phyloP scores from a whole-genome alignment of 1,140 invertebrate species.

The Drosophila baimaii region DNA sequence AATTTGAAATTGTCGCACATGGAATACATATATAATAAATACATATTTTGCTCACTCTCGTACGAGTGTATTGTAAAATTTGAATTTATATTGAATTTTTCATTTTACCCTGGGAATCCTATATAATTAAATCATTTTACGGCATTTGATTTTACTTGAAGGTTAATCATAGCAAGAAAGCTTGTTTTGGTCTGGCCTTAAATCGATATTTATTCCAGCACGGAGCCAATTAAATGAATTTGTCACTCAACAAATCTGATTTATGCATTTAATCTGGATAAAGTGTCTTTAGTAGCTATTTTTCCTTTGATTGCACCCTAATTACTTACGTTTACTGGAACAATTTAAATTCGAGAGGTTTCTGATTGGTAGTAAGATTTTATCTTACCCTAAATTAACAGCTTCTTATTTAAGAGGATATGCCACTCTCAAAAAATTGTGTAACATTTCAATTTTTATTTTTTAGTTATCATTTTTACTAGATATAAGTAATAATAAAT shows the following conservation, averaged over 20 bases:
- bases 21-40: constrained; percentile 35
- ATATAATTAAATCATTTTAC: constrained; percentile 76
- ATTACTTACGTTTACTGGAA: neutral
- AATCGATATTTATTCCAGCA: constrained; percentile 1
- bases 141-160: constrained; percentile 49
- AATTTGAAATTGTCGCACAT: constrained; percentile 68
- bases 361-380: neutral
- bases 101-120: constrained; percentile 21
- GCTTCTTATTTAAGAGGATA: no score
- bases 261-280: constrained; percentile 1
- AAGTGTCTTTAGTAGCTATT: neutral
- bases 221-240: constrained; percentile 8
- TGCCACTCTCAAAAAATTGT: no score
- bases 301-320: neutral
- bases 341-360: no score
- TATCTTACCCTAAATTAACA: neutral
- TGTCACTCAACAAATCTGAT: constrained; percentile 1
- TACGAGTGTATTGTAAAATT: constrained; percentile 52
- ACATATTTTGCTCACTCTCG: constrained; percentile 37
- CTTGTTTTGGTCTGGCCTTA: constrained; percentile 19
- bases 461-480: no score
- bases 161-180: constrained; percentile 25
- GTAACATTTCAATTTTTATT: no score
- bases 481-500: no score
- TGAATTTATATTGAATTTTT: constrained; percentile 77